Conservation (phyloP, 1,140 invertebrate species). For the Aphis craccivora region DNA sequence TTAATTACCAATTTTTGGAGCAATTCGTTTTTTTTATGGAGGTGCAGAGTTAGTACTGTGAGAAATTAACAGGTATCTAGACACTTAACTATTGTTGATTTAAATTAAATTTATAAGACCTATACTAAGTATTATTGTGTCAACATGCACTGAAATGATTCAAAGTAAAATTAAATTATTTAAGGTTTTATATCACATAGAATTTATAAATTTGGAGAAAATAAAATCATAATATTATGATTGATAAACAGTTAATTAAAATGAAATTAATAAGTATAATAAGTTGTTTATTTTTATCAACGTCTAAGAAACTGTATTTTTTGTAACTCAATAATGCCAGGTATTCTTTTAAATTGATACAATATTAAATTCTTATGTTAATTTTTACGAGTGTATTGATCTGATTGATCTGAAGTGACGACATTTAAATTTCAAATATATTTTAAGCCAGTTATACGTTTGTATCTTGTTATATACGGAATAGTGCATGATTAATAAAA, state of each 20-base stretch:
- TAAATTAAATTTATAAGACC: too few species aligned
- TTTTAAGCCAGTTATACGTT: background rate
- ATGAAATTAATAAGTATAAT: too few species aligned
- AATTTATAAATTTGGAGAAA: background rate
- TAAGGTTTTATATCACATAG: background rate
- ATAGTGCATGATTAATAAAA: background rate
- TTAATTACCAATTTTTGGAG: too few species aligned
- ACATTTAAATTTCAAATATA: background rate
- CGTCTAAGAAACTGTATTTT: background rate
- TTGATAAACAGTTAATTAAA: too few species aligned
- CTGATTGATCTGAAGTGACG: background rate
- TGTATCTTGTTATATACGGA: background rate
- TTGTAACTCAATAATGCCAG: background rate
- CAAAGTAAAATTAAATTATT: background rate
- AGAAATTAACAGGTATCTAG: too few species aligned
- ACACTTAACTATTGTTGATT: too few species aligned
- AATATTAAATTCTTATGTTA: background rate
- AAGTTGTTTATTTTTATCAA: background rate
- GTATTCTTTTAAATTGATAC: background rate
- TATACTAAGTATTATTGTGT: too few species aligned
- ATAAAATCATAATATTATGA: background rate
- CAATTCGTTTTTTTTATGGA: too few species aligned
- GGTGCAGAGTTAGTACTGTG: too few species aligned
- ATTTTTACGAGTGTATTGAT: background rate
- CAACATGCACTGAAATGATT: too few species aligned